Conservation (phyloP, 2,797 vertebrate genomes). For the Ataeniobius toweri region DNA sequence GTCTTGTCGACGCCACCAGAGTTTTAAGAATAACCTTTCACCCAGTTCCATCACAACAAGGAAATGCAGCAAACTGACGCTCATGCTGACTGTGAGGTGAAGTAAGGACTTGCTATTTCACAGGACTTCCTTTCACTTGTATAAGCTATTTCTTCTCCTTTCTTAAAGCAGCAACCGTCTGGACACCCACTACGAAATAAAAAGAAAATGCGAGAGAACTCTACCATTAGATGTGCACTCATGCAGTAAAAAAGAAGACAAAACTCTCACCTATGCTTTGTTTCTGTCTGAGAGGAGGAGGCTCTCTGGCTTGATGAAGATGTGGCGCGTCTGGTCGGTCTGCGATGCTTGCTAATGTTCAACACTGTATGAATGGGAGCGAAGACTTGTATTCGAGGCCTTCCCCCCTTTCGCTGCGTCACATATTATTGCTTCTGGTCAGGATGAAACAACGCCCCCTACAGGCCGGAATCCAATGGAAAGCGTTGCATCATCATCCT, state of each 20-base stretch:
- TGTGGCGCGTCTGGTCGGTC: slow-evolving; percentile 19
- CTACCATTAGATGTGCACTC: fast-evolving
- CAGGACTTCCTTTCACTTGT: not conserved
- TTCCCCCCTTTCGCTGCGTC: slow-evolving; percentile 59
- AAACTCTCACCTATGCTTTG: slow-evolving; percentile 64
- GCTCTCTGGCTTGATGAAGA: slow-evolving; percentile 28
- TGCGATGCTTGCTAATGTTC: slow-evolving; percentile 8
- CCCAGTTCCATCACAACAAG: not conserved
- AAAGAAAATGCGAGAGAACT: not conserved
- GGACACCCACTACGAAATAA: slow-evolving; percentile 9
- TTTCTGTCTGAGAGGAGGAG: not conserved
- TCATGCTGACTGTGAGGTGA: not conserved
- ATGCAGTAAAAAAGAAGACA: not conserved
- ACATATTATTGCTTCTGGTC: slow-evolving; percentile 2
- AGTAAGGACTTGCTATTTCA: not conserved
- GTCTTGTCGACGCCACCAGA: not conserved
- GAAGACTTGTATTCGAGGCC: slow-evolving; percentile 42
- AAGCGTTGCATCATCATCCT: not conserved
- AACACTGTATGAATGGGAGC: slow-evolving; percentile 61
- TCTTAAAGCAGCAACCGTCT: slow-evolving; percentile 46
- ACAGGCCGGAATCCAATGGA: not conserved
- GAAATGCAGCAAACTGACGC: slow-evolving; percentile 2
- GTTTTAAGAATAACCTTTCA: not conserved
- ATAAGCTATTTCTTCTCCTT: not conserved
- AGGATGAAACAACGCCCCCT: slow-evolving; percentile 38